Percentiles rank a stretch among this genome's conserved stretches.
These are phyloP conservation scores for Piscicola geometra DNA, from an alignment of 2,888 invertebrate species.

Conservation along the genomic window DNA sequence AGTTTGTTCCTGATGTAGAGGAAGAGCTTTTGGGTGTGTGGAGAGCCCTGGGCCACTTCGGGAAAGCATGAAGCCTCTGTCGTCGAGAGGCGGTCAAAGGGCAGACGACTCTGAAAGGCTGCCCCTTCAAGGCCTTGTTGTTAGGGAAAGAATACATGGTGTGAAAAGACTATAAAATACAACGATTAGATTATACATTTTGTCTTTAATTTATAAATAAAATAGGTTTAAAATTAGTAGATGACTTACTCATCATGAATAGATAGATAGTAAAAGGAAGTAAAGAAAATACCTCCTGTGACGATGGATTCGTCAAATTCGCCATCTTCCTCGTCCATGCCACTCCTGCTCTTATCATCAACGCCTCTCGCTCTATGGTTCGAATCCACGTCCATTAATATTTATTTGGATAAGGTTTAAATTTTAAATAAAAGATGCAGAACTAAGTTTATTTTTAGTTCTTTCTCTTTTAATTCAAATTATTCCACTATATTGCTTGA, in stretches of 20 bases:
- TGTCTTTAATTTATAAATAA: no score
- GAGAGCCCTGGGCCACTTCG: conserved; percentile 77
- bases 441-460: no score
- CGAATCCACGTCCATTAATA: no score
- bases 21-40: conserved; percentile 79
- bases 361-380: neutral
- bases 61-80: conserved; percentile 88
- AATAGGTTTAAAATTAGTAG: no score
- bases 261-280: no score
- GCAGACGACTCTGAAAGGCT: conserved; percentile 72
- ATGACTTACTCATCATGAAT: no score
- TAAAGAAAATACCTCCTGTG: conserved; percentile 8
- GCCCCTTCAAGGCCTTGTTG: conserved; percentile 67
- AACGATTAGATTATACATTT: no score
- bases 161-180: no score
- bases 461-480: no score
- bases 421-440: no score
- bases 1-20: conserved; percentile 84
- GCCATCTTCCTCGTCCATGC: neutral
- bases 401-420: neutral
- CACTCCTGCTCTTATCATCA: neutral
- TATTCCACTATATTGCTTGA: no score
- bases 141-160: no score
- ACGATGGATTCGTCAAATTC: neutral
- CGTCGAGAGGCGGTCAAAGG: conserved; percentile 88